A percentile compares a stretch with the other conserved stretches of the same genome.
These are phyloP conservation scores for Stenolophus ochropezus DNA, from an alignment of 2,888 invertebrate species.

Conservation along the genomic window DNA sequence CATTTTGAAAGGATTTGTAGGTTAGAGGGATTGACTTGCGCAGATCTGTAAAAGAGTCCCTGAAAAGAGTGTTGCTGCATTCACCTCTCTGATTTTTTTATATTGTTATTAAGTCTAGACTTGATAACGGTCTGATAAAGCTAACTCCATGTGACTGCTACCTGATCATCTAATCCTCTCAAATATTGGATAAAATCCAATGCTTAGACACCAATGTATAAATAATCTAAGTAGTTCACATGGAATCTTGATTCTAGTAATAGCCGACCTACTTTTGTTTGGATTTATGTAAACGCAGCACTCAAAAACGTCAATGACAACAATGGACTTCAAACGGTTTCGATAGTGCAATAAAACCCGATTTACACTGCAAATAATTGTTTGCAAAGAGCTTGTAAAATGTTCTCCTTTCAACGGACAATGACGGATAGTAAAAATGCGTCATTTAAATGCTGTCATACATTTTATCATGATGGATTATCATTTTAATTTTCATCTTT, in stretches of 20 bases:
- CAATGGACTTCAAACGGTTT: neutral
- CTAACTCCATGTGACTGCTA: too few relatives aligned
- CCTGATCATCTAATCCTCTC: too few relatives aligned
- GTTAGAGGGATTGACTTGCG: too few relatives aligned
- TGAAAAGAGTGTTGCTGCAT: too few relatives aligned
- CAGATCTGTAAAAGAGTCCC: too few relatives aligned
- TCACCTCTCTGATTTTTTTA: too few relatives aligned
- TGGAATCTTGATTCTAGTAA: conserved; percentile 17
- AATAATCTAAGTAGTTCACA: neutral
- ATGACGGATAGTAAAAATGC: neutral
- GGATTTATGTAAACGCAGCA: conserved; percentile 15
- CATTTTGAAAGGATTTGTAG: neutral
- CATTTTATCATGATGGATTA: too few relatives aligned
- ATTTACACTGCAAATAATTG: neutral
- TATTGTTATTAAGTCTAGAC: too few relatives aligned
- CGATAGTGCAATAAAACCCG: neutral
- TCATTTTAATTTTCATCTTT: too few relatives aligned
- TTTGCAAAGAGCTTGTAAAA: neutral
- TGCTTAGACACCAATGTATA: neutral
- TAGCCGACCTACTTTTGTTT: conserved; percentile 35
- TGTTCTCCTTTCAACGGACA: neutral
- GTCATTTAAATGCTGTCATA: neutral
- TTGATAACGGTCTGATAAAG: too few relatives aligned
- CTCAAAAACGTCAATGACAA: neutral
- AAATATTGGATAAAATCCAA: too few relatives aligned